phyloP scores from a whole-genome alignment of 30 jellyfish, hydroid and myxozoan species.

The Chironex yamaguchii region DNA sequence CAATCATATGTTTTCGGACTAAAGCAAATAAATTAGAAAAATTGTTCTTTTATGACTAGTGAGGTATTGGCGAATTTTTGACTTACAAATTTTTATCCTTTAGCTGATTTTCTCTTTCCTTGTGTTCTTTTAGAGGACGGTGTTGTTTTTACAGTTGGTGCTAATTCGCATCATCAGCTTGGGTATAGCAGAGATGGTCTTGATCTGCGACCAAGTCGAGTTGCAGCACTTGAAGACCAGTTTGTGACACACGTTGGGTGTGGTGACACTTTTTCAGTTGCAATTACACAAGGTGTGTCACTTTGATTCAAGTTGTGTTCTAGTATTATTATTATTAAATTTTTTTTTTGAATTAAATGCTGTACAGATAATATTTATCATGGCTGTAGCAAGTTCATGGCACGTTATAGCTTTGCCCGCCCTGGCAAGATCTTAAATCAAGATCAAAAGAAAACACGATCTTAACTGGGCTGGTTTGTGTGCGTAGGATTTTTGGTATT shows the following conservation, averaged over 20 bases:
- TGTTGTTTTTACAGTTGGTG: constrained; percentile 78
- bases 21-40: background rate
- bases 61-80: no score
- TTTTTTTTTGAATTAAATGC: no score
- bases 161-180: constrained; percentile 75
- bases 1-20: background rate
- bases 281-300: constrained; percentile 82
- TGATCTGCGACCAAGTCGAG: constrained; percentile 68
- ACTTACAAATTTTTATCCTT: background rate
- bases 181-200: constrained; percentile 78
- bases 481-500: no score
- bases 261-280: constrained; percentile 87
- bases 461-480: no score
- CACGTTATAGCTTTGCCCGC: no score
- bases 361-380: no score
- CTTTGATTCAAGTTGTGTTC: background rate
- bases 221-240: constrained; percentile 58
- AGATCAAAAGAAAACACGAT: no score
- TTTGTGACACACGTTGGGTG: constrained; percentile 80
- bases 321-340: no score
- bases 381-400: no score
- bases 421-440: no score
- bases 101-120: background rate
- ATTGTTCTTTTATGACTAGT: background rate
- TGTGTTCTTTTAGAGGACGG: constrained; percentile 72